Evolutionary conservation across 30 jellyfish, hydroid and myxozoan genomes (phyloP), one percentile per base, ranked within the genome.

Genomic region (Aurelia aurita): DNA sequence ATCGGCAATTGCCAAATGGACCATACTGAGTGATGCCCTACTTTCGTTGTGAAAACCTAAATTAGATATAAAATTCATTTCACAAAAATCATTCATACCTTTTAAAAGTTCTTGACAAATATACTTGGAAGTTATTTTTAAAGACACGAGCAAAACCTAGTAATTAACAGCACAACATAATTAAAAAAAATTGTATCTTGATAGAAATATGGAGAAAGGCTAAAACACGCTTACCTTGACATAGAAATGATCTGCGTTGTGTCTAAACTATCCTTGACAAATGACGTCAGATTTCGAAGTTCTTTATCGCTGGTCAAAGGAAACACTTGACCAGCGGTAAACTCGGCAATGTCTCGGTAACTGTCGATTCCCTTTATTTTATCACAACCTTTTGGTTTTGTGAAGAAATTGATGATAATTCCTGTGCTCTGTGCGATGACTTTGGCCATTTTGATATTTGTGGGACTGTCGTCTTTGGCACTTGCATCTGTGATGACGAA

Each of bases 401-500:
- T 83, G 72, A 92, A 86, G 72, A 92, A 92, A 64, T 91, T 87
- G 23, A 92, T 82, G 14, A 91, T 87, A 9, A 96, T 79, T 22
- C 92, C 92, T 26, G 89, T 74, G 61, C 89, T 79, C 32, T 87
- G 86, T 2, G 98, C 98, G n/a, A 81, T 84, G 25, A 93, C 90
- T 67, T 92, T 87, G 16, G 93, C 90, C 15, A 91, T 79, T 54
- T 68, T 69, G 60, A 87, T 46, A 58, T 80, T 86, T 26, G 92
- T 89, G 28, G 72, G 72, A 15, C 96, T 79, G 21, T 76, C 88
- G 47, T 92, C 98, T 81, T 92, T 92, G 28, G 98, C 97, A 61
- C 90, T 81, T 53, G 98, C 98, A 68, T 92, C 98, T 5, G 98
- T 92, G 74, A 92, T 87, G 55, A 92, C 98, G 67, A 75, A 92